A percentile compares a stretch with the other conserved stretches of the same genome.
These are phyloP conservation scores for Hipposideros larvatus DNA, from an alignment of 2,797 vertebrate species.

Conservation along the genomic window DNA sequence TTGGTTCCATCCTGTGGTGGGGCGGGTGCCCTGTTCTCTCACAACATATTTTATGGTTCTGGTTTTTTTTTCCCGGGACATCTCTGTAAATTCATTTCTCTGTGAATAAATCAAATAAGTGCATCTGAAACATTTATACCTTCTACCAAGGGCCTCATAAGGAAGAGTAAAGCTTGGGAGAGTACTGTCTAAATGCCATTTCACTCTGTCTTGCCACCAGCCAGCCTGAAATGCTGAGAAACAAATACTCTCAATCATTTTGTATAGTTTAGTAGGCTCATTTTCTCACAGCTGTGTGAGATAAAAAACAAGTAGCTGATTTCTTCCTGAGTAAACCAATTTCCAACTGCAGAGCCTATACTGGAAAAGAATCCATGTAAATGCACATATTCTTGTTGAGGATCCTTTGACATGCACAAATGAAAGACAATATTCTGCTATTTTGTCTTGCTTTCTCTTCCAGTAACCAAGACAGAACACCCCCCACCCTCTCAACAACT, in stretches of 20 bases:
- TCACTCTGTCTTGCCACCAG: slow-evolving; percentile 18
- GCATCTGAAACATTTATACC: neutral
- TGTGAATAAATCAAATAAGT: slow-evolving; percentile 48
- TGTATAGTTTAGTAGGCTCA: slow-evolving; percentile 51
- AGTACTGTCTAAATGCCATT: slow-evolving; percentile 43
- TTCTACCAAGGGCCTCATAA: neutral
- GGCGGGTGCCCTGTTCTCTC: neutral
- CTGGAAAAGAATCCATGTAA: slow-evolving; percentile 57
- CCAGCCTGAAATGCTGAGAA: slow-evolving; percentile 70
- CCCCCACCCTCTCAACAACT: neutral
- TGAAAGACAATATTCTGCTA: slow-evolving; percentile 42
- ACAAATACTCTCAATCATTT: slow-evolving; percentile 71
- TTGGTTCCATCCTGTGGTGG: neutral
- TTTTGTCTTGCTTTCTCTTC: slow-evolving; percentile 50
- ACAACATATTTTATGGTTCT: neutral
- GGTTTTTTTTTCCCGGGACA: neutral
- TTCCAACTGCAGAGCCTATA: slow-evolving; percentile 50
- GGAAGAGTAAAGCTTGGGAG: slow-evolving; percentile 48
- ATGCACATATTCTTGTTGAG: slow-evolving; percentile 44
- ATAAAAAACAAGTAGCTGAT: slow-evolving; percentile 75
- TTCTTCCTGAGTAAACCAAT: slow-evolving; percentile 78
- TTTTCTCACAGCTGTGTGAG: slow-evolving; percentile 81
- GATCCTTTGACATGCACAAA: slow-evolving; percentile 25
- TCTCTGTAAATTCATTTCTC: slow-evolving; percentile 43
- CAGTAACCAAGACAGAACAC: slow-evolving; percentile 34